Conservation (phyloP, 2,888 invertebrate species). For the Euzetes globulus region DNA sequence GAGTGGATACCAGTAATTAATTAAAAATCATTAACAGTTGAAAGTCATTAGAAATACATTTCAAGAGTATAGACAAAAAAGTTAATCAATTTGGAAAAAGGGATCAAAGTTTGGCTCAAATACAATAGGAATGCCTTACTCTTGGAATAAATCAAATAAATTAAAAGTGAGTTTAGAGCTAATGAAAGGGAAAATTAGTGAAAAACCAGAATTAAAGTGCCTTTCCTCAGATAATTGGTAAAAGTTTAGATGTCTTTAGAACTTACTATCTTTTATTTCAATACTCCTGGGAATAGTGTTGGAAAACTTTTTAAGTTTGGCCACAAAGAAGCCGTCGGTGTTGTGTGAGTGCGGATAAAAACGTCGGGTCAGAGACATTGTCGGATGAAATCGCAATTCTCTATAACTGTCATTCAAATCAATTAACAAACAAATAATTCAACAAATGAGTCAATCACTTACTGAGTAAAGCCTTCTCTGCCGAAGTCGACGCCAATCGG, state of each 20-base stretch:
- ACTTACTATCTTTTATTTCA: background rate
- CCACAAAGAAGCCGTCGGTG: slow-evolving; percentile 98
- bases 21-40: background rate
- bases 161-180: background rate
- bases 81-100: background rate
- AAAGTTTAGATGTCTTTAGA: background rate
- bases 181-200: background rate
- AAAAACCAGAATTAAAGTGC: background rate
- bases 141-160: background rate
- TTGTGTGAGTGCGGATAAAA: slow-evolving; percentile 98
- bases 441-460: slow-evolving; percentile 38
- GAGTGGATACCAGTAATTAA: background rate
- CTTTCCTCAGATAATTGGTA: background rate
- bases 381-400: slow-evolving; percentile 69
- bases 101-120: background rate
- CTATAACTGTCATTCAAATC: slow-evolving; percentile 47
- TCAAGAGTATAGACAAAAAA: no score
- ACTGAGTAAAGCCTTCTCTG: slow-evolving; percentile 84
- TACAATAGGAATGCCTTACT: background rate
- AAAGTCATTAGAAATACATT: no score
- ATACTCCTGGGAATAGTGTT: slow-evolving; percentile 51
- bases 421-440: background rate
- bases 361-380: slow-evolving; percentile 73
- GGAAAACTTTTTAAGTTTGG: slow-evolving; percentile 92
- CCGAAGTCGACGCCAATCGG: slow-evolving; percentile 92